phyloP scores from a whole-genome alignment of 2,113 vertebrate species.

The Triplophysa siluroides region DNA sequence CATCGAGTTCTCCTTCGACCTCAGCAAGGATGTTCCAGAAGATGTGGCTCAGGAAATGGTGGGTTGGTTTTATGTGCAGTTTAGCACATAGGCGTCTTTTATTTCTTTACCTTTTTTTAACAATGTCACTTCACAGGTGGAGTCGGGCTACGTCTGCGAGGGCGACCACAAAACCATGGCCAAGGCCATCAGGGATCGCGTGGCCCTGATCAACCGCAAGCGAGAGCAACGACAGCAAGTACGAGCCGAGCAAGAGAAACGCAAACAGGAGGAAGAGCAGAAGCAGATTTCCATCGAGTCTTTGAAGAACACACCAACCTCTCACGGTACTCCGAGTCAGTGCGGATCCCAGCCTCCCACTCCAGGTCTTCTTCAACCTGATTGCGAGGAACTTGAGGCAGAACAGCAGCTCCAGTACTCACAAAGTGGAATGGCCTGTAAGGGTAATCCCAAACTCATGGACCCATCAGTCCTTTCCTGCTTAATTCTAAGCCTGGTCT shows the following conservation, averaged over 20 bases:
- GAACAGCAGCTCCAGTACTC: conserved; percentile 89
- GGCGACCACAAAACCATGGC: conserved; percentile 99
- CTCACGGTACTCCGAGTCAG: conserved; percentile 50
- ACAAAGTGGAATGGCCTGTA: conserved; percentile 83
- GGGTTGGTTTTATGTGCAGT: conserved; percentile 24
- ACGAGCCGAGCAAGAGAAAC: conserved; percentile 90
- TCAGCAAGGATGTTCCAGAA: conserved; percentile 94
- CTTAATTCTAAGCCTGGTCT: neutral
- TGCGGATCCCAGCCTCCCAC: conserved; percentile 54
- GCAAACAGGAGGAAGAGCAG: conserved; percentile 76
- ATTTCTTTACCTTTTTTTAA: no score
- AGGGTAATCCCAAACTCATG: conserved; percentile 56
- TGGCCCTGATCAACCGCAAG: conserved; percentile 94
- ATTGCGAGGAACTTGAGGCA: conserved; percentile 86
- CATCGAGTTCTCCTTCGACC: conserved; percentile 97
- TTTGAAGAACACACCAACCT: conserved; percentile 62
- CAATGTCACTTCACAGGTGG: conserved; percentile 77
- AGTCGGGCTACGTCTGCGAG: conserved; percentile 97
- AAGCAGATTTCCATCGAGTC: conserved; percentile 77
- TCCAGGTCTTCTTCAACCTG: conserved; percentile 74
- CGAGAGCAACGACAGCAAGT: conserved; percentile 93
- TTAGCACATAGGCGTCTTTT: neutral
- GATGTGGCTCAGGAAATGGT: conserved; percentile 99
- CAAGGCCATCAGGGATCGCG: conserved; percentile 97
- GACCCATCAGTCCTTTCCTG: neutral